These are phyloP conservation scores for Drosophila simulans DNA, from an alignment of 1,140 invertebrate genomes.

Conservation along the genomic window DNA sequence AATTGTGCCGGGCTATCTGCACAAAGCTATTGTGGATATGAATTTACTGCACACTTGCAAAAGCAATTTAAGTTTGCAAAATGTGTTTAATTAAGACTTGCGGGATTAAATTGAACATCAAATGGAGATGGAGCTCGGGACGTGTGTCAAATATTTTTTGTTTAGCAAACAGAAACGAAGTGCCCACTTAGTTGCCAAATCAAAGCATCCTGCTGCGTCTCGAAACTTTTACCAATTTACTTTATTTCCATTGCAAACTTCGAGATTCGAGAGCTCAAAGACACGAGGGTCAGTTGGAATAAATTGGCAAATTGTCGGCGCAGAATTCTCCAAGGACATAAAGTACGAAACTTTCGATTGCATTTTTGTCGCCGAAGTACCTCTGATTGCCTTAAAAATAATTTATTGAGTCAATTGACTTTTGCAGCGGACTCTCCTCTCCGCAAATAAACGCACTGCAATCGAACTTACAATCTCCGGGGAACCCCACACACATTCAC, in stretches of 20 bases:
- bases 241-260: not conserved
- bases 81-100: too few relatives aligned
- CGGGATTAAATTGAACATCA: too few relatives aligned
- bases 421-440: conserved; percentile 56
- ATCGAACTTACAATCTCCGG: conserved; percentile 71
- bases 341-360: conserved; percentile 57
- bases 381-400: conserved; percentile 83
- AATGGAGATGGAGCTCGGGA: too few relatives aligned
- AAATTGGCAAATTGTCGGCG: conserved; percentile 27
- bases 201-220: not conserved
- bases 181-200: not conserved
- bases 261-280: conserved; percentile 8
- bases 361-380: conserved; percentile 69
- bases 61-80: too few relatives aligned
- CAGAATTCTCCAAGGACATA: conserved; percentile 34
- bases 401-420: conserved; percentile 83
- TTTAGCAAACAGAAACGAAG: too few relatives aligned
- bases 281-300: conserved; percentile 14
- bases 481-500: conserved; percentile 26
- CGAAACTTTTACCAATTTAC: not conserved
- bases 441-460: conserved; percentile 78
- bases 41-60: too few relatives aligned
- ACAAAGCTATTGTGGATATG: too few relatives aligned
- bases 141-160: not conserved
- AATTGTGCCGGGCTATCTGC: not conserved